Conservation (phyloP, 2,113 vertebrate species). For the Hypomesus transpacificus region DNA sequence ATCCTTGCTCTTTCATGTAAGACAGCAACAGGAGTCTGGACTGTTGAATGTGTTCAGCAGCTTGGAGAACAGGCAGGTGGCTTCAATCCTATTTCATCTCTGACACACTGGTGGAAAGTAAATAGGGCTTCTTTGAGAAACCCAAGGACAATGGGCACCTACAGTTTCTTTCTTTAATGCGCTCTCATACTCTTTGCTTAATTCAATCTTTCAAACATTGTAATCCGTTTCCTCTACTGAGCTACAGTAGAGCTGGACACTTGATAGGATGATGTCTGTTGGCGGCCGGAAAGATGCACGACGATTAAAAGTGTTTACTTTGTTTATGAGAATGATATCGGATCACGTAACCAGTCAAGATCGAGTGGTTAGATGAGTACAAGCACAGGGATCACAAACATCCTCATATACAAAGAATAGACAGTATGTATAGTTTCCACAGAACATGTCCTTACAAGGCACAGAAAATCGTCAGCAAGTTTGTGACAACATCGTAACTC, state of each 20-base stretch:
- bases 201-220: conserved; percentile 30
- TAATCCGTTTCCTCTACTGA: conserved; percentile 11
- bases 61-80: conserved; percentile 47
- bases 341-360: too few species aligned
- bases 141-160: conserved; percentile 44
- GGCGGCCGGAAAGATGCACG: too few species aligned
- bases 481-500: too few species aligned
- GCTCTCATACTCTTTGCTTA: conserved; percentile 17
- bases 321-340: too few species aligned
- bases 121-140: conserved; percentile 25
- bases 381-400: too few species aligned
- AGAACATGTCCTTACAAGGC: too few species aligned
- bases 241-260: conserved; percentile 30
- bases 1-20: conserved; percentile 6
- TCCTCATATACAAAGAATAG: too few species aligned
- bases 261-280: conserved; percentile 25
- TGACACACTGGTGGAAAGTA: neutral
- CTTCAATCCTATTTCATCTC: conserved; percentile 34
- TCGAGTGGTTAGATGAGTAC: too few species aligned
- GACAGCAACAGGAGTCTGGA: conserved; percentile 18
- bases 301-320: too few species aligned
- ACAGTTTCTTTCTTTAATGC: conserved; percentile 48
- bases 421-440: too few species aligned
- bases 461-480: too few species aligned
- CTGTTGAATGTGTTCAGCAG: neutral